Evolutionary conservation across 2,888 invertebrate species (phyloP), one percentile per base, ranked within the genome.

Genomic region (Steinernema carpocapsae): DNA sequence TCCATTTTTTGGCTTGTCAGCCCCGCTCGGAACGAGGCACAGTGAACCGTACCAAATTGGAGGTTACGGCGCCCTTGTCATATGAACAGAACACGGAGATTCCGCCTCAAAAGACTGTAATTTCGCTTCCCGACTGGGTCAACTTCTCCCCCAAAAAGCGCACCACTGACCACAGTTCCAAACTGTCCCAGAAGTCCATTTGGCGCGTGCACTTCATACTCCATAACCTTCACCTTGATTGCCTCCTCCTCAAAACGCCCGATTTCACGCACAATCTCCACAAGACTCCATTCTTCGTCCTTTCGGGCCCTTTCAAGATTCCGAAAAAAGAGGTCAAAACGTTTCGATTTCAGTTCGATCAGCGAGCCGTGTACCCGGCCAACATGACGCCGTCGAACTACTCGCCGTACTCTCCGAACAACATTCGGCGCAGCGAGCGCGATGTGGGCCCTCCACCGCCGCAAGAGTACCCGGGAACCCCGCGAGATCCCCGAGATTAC

Each of bases 381-480:
- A 51, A 70, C 17, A 80, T 77, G 17, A 71, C 78, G 6, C 77
- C 80, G 7, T 80, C 80, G 26, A 75, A 80, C 71, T 77, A 80
- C 74, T 70, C n/a, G n/a, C n/a, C 75, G 26, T 80, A 80, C 29
- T 79, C 79, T 17, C 79, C 79, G 4, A 76, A 76, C 77, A 52
- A 46, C 32, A 45, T 51, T 14, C 72, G 72, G 12, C 75, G 73
- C 29, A 74, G 76, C 56, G 59, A 56, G 17, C 7, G 43, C 7
- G 43, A 14, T 43, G n/a, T n/a, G n/a, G n/a, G n/a, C n/a, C 43
- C 56, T 6, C 24, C 56, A 7, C 56, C 56, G 2, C 6, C 56
- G 6, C 56, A 56, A 26, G 56, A 10, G 12, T 24, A 26, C 24
- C 24, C 19, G 2, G 19, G 26, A 6, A 51, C 51, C n/a, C 51